Conservation (phyloP, 2,888 invertebrate genomes). For the Ormyrus rosae region DNA sequence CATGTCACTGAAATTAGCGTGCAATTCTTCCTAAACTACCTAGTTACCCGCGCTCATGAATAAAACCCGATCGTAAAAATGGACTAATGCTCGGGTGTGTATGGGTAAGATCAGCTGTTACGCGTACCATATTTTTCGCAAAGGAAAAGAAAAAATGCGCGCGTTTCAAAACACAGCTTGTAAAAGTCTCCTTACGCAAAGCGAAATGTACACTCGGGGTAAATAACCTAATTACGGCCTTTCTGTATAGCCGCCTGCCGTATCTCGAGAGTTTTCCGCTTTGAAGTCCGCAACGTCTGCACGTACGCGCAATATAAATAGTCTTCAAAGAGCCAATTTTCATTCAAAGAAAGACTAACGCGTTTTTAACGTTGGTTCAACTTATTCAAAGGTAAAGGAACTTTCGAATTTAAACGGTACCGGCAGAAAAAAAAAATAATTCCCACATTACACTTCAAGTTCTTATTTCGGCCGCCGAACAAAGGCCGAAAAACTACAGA, state of each 20-base stretch:
- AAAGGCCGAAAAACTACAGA: too few relatives aligned
- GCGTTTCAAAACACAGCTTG: slow-evolving; percentile 22
- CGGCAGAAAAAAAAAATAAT: too few relatives aligned
- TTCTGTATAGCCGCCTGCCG: neutral
- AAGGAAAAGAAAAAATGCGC: neutral
- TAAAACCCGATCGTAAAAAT: slow-evolving; percentile 14
- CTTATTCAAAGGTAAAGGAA: too few relatives aligned
- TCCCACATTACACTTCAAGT: too few relatives aligned
- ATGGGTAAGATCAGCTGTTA: slow-evolving; percentile 14
- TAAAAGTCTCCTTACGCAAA: slow-evolving; percentile 24
- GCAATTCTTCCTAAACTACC: slow-evolving; percentile 1
- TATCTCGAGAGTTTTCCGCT: too few relatives aligned
- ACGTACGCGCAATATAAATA: too few relatives aligned
- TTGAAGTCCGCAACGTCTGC: too few relatives aligned
- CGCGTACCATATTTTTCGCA: neutral
- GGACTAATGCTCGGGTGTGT: neutral
- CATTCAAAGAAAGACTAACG: too few relatives aligned
- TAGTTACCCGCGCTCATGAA: neutral
- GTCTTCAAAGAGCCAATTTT: too few relatives aligned
- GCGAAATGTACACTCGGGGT: neutral
- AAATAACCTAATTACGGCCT: slow-evolving; percentile 18
- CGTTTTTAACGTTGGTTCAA: too few relatives aligned
- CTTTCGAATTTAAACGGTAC: too few relatives aligned
- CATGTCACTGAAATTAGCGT: slow-evolving; percentile 17
- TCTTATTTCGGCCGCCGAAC: too few relatives aligned